Base-by-base conservation (phyloP, 2,797 vertebrate genomes). In the Dallia pectoralis region DNA sequence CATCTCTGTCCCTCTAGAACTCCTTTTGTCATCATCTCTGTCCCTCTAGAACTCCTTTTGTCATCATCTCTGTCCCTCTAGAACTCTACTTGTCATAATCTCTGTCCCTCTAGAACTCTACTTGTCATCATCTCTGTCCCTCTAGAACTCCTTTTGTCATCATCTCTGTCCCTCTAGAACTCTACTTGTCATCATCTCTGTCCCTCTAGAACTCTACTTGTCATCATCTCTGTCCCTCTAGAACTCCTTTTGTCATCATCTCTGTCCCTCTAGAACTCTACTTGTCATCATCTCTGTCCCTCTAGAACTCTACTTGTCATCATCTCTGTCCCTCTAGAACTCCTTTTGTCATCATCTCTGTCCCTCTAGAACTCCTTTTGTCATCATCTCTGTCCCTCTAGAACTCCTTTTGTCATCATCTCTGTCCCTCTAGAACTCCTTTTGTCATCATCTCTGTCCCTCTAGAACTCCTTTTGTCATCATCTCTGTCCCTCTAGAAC, bases 11-110 rank as follows among this genome's bases (percentile, higher is more conserved):
- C 51, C 51, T 69, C 53, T 78, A 70, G 70, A 56, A 62, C 1
- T 4, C 47, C 81, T 73, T 84, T 82, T n/a, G 76, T 77, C 71
- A 73, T 73, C 76, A 48, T 29, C 12, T 0, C 72, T 65, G n/a
- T n/a, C n/a, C n/a, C n/a, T n/a, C n/a, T n/a, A n/a, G n/a, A n/a
- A n/a, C n/a, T n/a, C n/a, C n/a, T n/a, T n/a, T n/a, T n/a, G n/a
- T n/a, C n/a, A n/a, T n/a, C n/a, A n/a, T n/a, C n/a, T n/a, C n/a
- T n/a, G n/a, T n/a, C n/a, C n/a, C n/a, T n/a, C n/a, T n/a, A n/a
- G n/a, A n/a, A n/a, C n/a, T n/a, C n/a, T n/a, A n/a, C n/a, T n/a
- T n/a, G n/a, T n/a, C n/a, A n/a, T n/a, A n/a, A n/a, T n/a, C n/a
- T n/a, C n/a, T n/a, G n/a, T n/a, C n/a, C n/a, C n/a, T n/a, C n/a